These are phyloP conservation scores for Lycophotia porphyrea DNA, from an alignment of 2,888 invertebrate genomes.

Conservation along the genomic window DNA sequence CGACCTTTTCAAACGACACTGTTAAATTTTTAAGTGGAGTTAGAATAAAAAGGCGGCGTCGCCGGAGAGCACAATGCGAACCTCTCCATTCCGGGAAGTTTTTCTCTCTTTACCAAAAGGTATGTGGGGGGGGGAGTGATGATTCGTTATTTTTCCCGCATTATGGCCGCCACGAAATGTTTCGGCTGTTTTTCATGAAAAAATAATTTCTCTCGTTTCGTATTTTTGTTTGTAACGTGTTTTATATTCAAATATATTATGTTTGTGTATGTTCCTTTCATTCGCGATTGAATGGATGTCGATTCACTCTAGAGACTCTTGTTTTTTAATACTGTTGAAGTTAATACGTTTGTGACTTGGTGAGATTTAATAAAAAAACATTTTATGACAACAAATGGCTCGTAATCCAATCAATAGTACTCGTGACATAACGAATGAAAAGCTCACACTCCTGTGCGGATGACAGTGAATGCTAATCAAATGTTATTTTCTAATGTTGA, in stretches of 20 bases:
- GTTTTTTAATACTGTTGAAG: conserved; percentile 21
- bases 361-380: not conserved
- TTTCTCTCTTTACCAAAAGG: conserved; percentile 63
- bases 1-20: conserved; percentile 66
- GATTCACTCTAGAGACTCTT: conserved; percentile 33
- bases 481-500: not conserved
- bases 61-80: conserved; percentile 59
- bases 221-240: conserved; percentile 41
- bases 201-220: conserved; percentile 53
- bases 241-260: conserved; percentile 55
- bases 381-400: not conserved
- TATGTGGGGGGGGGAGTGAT: conserved; percentile 55
- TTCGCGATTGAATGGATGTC: conserved; percentile 49
- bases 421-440: not conserved
- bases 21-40: conserved; percentile 67
- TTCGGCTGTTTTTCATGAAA: conserved; percentile 59
- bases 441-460: not conserved
- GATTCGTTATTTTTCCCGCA: conserved; percentile 66
- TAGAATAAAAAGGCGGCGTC: conserved; percentile 64
- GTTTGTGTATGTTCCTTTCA: no score
- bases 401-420: not conserved
- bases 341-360: conserved; percentile 20
- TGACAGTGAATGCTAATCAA: not conserved
- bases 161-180: conserved; percentile 60
- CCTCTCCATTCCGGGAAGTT: conserved; percentile 52